Conservation (phyloP, 2,888 invertebrate genomes). For the Tyria jacobaeae region DNA sequence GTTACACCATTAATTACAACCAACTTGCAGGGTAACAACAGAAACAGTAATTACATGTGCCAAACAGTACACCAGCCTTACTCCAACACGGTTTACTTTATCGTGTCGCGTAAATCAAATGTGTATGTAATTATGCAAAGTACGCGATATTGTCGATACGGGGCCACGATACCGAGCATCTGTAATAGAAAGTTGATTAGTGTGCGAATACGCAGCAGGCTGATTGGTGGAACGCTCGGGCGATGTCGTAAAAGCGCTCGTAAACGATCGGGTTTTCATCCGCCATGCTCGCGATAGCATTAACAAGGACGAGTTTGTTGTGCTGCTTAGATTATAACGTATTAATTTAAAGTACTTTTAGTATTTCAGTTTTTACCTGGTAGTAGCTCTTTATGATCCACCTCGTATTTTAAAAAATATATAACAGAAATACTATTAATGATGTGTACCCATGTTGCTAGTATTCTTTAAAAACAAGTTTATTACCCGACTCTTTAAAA, state of each 20-base stretch:
- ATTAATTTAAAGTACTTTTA: conserved; percentile 6
- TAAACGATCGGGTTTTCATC: conserved; percentile 40
- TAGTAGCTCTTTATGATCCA: not conserved
- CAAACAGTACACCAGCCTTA: conserved; percentile 14
- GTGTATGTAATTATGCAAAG: conserved; percentile 57
- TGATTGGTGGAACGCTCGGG: conserved; percentile 51
- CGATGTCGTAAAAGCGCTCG: conserved; percentile 43
- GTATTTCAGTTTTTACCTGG: not conserved
- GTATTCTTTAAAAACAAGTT: too few species aligned
- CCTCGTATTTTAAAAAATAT: too few species aligned
- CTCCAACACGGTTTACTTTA: conserved; percentile 33
- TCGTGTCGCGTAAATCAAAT: conserved; percentile 47
- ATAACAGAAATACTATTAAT: too few species aligned
- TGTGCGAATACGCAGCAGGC: conserved; percentile 42
- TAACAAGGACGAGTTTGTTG: conserved; percentile 51
- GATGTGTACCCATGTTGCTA: too few species aligned
- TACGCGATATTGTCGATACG: conserved; percentile 41
- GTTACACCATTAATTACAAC: conserved; percentile 9
- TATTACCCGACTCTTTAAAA: too few species aligned
- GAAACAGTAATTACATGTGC: conserved; percentile 25
- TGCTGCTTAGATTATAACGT: conserved; percentile 15
- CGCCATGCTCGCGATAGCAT: conserved; percentile 49
- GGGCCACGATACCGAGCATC: conserved; percentile 44
- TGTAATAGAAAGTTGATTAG: conserved; percentile 54
- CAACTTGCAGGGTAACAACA: conserved; percentile 3